A percentile compares a stretch with the other conserved stretches of the same genome.
phyloP scores from a whole-genome alignment of 2,797 vertebrate species.

The Takifugu rubripes region DNA sequence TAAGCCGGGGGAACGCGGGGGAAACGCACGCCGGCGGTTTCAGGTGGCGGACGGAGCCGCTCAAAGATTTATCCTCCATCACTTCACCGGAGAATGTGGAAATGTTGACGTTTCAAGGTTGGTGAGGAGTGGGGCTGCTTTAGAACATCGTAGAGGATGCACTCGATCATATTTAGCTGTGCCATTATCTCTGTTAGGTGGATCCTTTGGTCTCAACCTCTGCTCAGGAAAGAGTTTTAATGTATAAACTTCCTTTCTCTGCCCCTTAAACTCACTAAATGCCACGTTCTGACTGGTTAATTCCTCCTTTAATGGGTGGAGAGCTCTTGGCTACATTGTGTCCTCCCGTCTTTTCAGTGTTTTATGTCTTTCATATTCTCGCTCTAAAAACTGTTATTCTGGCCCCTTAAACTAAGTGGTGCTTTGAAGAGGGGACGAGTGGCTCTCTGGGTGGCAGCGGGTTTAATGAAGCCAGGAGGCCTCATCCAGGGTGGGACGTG shows the following conservation, averaged over 20 bases:
- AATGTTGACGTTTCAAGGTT: not conserved
- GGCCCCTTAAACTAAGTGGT: conserved; percentile 15
- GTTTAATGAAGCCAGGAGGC: conserved; percentile 21
- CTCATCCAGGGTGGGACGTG: too few relatives aligned
- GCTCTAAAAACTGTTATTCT: too few relatives aligned
- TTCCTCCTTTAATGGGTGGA: not conserved
- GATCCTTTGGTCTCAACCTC: too few relatives aligned
- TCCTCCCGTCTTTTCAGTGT: not conserved
- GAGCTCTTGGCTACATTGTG: not conserved
- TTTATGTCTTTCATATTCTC: not conserved
- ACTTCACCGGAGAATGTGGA: not conserved
- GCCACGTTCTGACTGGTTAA: not conserved
- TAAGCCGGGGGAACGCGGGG: conserved; percentile 32
- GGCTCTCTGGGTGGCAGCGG: conserved; percentile 21
- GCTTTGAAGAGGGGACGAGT: conserved; percentile 23
- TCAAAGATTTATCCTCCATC: conserved; percentile 22
- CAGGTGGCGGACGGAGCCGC: conserved; percentile 21
- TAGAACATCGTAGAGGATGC: too few relatives aligned
- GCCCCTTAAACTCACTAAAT: not conserved
- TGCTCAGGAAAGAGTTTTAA: too few relatives aligned
- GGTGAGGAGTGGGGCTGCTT: too few relatives aligned
- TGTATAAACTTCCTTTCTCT: too few relatives aligned
- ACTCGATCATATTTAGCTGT: too few relatives aligned
- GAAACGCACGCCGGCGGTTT: conserved; percentile 30
- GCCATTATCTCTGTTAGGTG: too few relatives aligned